Conservation (phyloP, 2,888 invertebrate genomes). For the Leptinotarsa haldemani region DNA sequence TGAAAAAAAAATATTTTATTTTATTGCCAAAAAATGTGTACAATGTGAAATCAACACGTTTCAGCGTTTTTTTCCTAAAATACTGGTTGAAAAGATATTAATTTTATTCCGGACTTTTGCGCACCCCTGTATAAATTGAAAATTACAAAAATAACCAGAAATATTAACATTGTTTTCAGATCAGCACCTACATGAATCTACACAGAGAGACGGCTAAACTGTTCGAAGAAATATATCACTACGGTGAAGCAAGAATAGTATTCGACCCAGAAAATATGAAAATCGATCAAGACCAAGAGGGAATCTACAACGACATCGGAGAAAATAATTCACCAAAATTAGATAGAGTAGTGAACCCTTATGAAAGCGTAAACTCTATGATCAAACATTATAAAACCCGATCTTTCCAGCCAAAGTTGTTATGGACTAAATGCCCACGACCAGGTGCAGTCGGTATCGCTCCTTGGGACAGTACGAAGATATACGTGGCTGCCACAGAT, state of each 20-base stretch:
- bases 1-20: no score
- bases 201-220: slow-evolving; percentile 71
- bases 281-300: slow-evolving; percentile 66
- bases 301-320: slow-evolving; percentile 69
- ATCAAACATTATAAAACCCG: slow-evolving; percentile 69
- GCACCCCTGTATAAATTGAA: neutral
- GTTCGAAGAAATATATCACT: slow-evolving; percentile 70
- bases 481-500: slow-evolving; percentile 75
- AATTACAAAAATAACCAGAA: neutral
- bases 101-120: no score
- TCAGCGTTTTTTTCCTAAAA: no score
- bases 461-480: slow-evolving; percentile 72
- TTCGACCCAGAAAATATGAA: slow-evolving; percentile 71
- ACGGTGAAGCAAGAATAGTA: slow-evolving; percentile 69
- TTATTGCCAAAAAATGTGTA: no score
- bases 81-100: no score
- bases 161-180: slow-evolving; percentile 61
- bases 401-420: slow-evolving; percentile 60
- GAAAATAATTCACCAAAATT: slow-evolving; percentile 65
- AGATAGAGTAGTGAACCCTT: slow-evolving; percentile 63
- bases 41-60: no score
- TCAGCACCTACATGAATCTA: slow-evolving; percentile 69
- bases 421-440: slow-evolving; percentile 71
- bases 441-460: slow-evolving; percentile 77
- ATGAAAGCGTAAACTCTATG: slow-evolving; percentile 68